These are phyloP conservation scores for Camponotus fellah DNA, from an alignment of 2,888 invertebrate genomes.

Conservation along the genomic window DNA sequence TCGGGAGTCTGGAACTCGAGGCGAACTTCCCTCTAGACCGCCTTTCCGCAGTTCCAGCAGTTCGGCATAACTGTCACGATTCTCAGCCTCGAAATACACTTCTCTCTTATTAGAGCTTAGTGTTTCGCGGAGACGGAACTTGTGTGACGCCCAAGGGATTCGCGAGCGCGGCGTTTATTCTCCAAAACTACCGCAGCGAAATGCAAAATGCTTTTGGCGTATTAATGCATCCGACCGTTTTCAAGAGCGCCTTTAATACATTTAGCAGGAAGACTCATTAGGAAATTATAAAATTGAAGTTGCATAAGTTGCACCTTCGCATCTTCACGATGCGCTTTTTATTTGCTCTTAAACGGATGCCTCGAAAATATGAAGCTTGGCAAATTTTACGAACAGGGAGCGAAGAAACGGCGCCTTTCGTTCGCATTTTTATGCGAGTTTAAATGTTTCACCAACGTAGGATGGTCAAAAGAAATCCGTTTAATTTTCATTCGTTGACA, in stretches of 20 bases:
- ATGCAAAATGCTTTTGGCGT: constrained; percentile 44
- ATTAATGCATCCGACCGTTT: constrained; percentile 37
- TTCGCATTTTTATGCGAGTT: constrained; percentile 6
- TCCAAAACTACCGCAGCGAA: constrained; percentile 40
- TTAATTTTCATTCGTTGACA: constrained; percentile 31
- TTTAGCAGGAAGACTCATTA: constrained; percentile 13
- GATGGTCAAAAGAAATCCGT: constrained; percentile 17
- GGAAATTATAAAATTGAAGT: background rate
- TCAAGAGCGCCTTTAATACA: constrained; percentile 30
- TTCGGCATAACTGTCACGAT: constrained; percentile 51
- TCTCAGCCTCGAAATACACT: constrained; percentile 47
- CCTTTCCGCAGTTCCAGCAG: constrained; percentile 29
- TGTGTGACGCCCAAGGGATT: constrained; percentile 46
- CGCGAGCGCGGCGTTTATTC: constrained; percentile 46
- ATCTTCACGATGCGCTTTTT: background rate
- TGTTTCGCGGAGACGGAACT: constrained; percentile 46
- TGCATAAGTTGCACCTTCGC: background rate
- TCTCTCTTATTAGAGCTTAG: constrained; percentile 54
- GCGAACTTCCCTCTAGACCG: constrained; percentile 35
- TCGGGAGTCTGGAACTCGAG: constrained; percentile 1
- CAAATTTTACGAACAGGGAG: background rate
- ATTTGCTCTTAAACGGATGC: background rate
- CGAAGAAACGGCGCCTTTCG: background rate
- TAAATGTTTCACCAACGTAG: background rate
- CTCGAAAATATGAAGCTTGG: background rate